phyloP scores from a whole-genome alignment of 2,888 invertebrate genomes.

The Nematopogon swammerdamellus region DNA sequence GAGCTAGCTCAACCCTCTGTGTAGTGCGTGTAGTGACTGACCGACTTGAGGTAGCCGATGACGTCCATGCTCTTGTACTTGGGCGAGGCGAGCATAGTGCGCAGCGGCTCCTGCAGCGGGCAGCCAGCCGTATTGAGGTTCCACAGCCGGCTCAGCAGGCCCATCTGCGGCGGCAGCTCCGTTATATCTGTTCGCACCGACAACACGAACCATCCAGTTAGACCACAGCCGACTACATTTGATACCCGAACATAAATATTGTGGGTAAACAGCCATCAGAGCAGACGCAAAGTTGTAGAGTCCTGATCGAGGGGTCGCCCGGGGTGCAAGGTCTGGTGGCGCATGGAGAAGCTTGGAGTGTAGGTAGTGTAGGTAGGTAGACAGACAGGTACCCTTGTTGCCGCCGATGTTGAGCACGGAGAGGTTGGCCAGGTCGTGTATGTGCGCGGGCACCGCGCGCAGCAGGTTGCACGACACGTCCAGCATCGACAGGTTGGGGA shows the following conservation, averaged over 20 bases:
- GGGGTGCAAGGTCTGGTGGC: too few relatives aligned
- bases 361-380: too few relatives aligned
- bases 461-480: conserved; percentile 86
- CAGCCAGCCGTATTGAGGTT: conserved; percentile 92
- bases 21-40: too few relatives aligned
- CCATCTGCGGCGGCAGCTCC: conserved; percentile 93
- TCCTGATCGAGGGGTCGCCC: too few relatives aligned
- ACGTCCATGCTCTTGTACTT: conserved; percentile 95
- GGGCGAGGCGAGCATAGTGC: conserved; percentile 88
- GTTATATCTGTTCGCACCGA: conserved; percentile 59
- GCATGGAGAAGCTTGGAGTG: too few relatives aligned
- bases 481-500: conserved; percentile 92
- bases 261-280: too few relatives aligned
- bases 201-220: too few relatives aligned
- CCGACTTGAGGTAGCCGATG: conserved; percentile 86
- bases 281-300: too few relatives aligned
- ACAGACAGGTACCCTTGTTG: conserved; percentile 74
- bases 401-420: conserved; percentile 93
- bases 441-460: conserved; percentile 71
- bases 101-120: conserved; percentile 80
- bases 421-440: conserved; percentile 81
- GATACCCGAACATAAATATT: too few relatives aligned
- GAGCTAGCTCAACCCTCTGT: too few relatives aligned
- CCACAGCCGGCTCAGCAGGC: conserved; percentile 91
- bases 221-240: too few relatives aligned